These are phyloP conservation scores for Hirtodrosophila histrioides DNA, from an alignment of 2,888 invertebrate genomes.

Conservation along the genomic window DNA sequence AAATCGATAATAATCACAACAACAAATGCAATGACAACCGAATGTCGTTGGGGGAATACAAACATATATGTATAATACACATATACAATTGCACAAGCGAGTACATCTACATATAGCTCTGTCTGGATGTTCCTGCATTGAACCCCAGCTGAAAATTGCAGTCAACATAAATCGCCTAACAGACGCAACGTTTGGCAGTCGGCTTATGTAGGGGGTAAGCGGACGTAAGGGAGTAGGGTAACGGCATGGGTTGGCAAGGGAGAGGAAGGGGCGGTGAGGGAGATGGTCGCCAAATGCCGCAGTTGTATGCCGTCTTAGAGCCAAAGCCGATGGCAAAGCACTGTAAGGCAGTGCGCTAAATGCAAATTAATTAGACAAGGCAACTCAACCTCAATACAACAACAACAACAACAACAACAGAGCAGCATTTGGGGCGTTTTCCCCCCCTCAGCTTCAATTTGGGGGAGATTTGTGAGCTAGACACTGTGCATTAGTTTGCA, in stretches of 20 bases:
- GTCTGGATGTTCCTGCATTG: slow-evolving; percentile 3
- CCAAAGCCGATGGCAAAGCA: slow-evolving; percentile 35
- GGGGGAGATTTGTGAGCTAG: slow-evolving; percentile 22
- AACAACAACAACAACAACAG: slow-evolving; percentile 9
- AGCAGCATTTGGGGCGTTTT: slow-evolving; percentile 7
- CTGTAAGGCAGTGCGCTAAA: slow-evolving; percentile 49
- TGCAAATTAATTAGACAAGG: slow-evolving; percentile 67
- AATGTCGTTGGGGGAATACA: slow-evolving; percentile 6
- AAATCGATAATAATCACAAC: slow-evolving; percentile 53
- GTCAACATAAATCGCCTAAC: slow-evolving; percentile 58
- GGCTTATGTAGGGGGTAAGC: slow-evolving; percentile 22
- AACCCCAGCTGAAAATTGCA: slow-evolving; percentile 60
- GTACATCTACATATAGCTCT: not conserved
- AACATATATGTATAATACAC: not conserved
- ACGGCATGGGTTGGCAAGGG: slow-evolving; percentile 1
- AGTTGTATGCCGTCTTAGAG: slow-evolving; percentile 45
- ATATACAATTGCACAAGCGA: not conserved
- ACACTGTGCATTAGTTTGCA: slow-evolving; percentile 40
- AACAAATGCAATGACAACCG: slow-evolving; percentile 33
- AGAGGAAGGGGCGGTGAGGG: not conserved
- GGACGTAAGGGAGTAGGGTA: no score
- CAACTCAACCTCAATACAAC: slow-evolving; percentile 31
- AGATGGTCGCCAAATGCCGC: slow-evolving; percentile 44
- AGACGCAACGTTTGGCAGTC: slow-evolving; percentile 20
- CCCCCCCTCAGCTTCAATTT: not conserved